Percentiles rank a stretch among this genome's conserved stretches.
Evolutionary conservation across 2,113 vertebrate species (phyloP).

Genomic region (Tenebrosternarchus preto): DNA sequence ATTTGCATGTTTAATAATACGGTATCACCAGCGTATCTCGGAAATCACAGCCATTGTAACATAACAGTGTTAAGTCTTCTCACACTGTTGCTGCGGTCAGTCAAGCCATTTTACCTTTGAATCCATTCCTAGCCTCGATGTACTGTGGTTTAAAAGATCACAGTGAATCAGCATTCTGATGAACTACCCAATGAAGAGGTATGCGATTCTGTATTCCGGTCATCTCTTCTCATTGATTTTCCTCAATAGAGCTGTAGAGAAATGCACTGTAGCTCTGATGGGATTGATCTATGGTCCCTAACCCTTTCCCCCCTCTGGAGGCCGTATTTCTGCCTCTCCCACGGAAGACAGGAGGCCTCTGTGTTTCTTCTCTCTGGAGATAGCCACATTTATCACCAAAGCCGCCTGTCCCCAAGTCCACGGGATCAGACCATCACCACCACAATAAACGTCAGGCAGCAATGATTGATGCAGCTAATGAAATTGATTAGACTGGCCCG

Average conservation of each 20-base stretch:
- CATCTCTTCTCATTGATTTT: constrained; percentile 28
- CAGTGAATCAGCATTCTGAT: neutral
- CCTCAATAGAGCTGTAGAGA: neutral
- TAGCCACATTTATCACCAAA: constrained; percentile 84
- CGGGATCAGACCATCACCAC: constrained; percentile 87
- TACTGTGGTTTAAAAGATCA: neutral
- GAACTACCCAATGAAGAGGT: neutral
- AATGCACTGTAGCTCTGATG: constrained; percentile 4
- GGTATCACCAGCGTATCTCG: too few relatives aligned
- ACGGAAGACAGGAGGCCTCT: constrained; percentile 58
- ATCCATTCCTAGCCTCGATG: neutral
- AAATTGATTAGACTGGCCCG: constrained; percentile 89
- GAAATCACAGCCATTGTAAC: neutral
- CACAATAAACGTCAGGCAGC: constrained; percentile 90
- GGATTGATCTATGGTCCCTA: constrained; percentile 28
- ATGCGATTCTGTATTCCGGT: constrained; percentile 3
- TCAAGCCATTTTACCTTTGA: neutral
- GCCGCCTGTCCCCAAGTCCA: constrained; percentile 83
- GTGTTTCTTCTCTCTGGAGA: constrained; percentile 79
- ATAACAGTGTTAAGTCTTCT: neutral
- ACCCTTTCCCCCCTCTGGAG: constrained; percentile 36
- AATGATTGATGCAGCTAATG: constrained; percentile 92
- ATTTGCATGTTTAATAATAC: neutral
- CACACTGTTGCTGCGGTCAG: neutral
- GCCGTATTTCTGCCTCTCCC: constrained; percentile 71